Conservation (phyloP, 2,888 invertebrate genomes). For the Cantharis rustica region DNA sequence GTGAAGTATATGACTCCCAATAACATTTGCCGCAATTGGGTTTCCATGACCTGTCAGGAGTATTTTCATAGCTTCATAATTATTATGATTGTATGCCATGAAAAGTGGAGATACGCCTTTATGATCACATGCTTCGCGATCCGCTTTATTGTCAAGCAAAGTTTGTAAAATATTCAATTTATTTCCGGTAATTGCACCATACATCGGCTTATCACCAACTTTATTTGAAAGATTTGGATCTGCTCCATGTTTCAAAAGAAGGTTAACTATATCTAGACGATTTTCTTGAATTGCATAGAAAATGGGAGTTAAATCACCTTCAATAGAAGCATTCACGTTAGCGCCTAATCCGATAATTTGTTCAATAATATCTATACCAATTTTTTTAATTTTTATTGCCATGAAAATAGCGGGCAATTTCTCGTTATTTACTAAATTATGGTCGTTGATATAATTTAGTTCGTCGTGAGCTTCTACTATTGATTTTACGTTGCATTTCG, state of each 20-base stretch:
- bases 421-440: neutral
- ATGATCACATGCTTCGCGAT: slow-evolving; percentile 5
- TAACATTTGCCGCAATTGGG: slow-evolving; percentile 10
- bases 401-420: neutral
- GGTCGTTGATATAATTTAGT: slow-evolving; percentile 11
- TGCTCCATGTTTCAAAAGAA: slow-evolving; percentile 10
- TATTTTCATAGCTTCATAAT: slow-evolving; percentile 8
- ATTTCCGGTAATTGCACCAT: slow-evolving; percentile 1
- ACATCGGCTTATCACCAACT: slow-evolving; percentile 11
- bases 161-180: slow-evolving; percentile 8
- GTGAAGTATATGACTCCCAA: slow-evolving; percentile 20
- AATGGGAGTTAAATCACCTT: slow-evolving; percentile 6
- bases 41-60: slow-evolving; percentile 2
- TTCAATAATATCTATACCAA: slow-evolving; percentile 8
- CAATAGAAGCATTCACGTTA: slow-evolving; percentile 8
- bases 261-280: slow-evolving; percentile 12
- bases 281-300: slow-evolving; percentile 7
- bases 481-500: neutral
- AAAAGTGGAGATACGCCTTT: slow-evolving; percentile 11
- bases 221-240: slow-evolving; percentile 16
- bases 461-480: slow-evolving; percentile 24
- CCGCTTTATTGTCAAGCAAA: neutral
- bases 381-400: slow-evolving; percentile 1
- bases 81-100: slow-evolving; percentile 9
- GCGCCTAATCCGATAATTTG: slow-evolving; percentile 6